These are phyloP conservation scores for Eremobia ochroleuca DNA, from an alignment of 2,888 invertebrate species.

Conservation along the genomic window DNA sequence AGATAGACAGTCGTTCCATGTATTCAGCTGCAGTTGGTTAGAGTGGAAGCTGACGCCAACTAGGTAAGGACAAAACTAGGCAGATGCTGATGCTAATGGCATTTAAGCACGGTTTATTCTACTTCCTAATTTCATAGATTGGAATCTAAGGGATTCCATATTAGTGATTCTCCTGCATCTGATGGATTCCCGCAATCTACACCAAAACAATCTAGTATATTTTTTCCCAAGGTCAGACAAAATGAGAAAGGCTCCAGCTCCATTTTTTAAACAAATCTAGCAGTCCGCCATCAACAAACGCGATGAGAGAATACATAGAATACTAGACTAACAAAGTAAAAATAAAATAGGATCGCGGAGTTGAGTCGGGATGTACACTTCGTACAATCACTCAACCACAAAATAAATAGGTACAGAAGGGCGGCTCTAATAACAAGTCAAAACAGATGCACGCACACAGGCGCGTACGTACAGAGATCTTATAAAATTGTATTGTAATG, in stretches of 20 bases:
- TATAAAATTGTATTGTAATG: not conserved
- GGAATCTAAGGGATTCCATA: not conserved
- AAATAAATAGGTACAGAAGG: constrained; percentile 1
- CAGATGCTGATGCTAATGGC: not conserved
- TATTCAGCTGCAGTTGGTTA: not conserved
- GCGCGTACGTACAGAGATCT: too few species aligned
- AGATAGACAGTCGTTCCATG: not conserved
- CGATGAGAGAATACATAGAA: constrained; percentile 2
- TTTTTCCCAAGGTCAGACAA: constrained; percentile 5
- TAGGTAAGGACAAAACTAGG: not conserved
- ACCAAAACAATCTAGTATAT: constrained; percentile 6
- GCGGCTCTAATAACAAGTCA: not conserved
- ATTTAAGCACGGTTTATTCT: not conserved
- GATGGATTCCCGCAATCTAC: not conserved
- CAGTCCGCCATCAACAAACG: not conserved
- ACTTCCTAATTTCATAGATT: not conserved
- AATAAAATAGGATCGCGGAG: constrained; percentile 36
- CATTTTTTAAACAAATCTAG: constrained; percentile 29
- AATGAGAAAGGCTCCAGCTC: not conserved
- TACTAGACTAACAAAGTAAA: constrained; percentile 35
- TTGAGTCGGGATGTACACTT: constrained; percentile 34
- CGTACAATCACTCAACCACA: constrained; percentile 25
- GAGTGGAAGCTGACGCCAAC: not conserved
- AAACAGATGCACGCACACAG: too few species aligned
- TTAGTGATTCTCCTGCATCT: not conserved